phyloP scores from a whole-genome alignment of 2,888 invertebrate genomes.

The Diploptera punctata region DNA sequence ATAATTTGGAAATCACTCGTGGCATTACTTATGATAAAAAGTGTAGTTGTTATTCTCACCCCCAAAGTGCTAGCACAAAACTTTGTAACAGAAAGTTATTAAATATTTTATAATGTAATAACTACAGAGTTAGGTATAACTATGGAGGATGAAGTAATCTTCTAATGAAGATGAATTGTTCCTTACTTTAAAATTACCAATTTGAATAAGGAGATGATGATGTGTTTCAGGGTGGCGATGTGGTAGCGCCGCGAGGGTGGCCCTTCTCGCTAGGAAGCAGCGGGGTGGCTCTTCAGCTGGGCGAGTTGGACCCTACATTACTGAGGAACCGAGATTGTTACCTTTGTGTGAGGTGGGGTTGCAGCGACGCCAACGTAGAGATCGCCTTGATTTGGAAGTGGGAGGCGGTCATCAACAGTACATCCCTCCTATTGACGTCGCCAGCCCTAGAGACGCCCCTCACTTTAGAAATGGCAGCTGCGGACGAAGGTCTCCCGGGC shows the following conservation, averaged over 20 bases:
- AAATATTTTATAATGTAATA: too few relatives aligned
- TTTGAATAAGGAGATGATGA: too few relatives aligned
- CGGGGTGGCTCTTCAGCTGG: conserved; percentile 68
- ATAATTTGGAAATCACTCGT: too few relatives aligned
- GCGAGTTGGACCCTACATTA: conserved; percentile 65
- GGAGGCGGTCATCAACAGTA: conserved; percentile 46
- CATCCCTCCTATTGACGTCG: conserved; percentile 47
- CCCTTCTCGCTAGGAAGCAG: conserved; percentile 67
- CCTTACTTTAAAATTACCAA: too few relatives aligned
- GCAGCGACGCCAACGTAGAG: conserved; percentile 35
- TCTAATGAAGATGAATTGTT: too few relatives aligned
- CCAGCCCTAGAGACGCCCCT: conserved; percentile 51
- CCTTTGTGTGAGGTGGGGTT: conserved; percentile 61
- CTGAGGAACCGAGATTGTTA: conserved; percentile 69
- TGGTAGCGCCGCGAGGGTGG: conserved; percentile 66
- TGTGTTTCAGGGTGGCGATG: conserved; percentile 63
- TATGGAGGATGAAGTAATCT: too few relatives aligned
- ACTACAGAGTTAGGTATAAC: too few relatives aligned
- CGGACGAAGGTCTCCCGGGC: conserved; percentile 50
- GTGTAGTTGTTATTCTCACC: too few relatives aligned
- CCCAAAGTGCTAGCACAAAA: too few relatives aligned
- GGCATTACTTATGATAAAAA: too few relatives aligned
- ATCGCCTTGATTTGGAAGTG: conserved; percentile 49
- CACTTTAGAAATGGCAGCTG: conserved; percentile 49
- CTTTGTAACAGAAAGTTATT: too few relatives aligned